Conservation (phyloP, 2,113 vertebrate species). For the Channa argus region DNA sequence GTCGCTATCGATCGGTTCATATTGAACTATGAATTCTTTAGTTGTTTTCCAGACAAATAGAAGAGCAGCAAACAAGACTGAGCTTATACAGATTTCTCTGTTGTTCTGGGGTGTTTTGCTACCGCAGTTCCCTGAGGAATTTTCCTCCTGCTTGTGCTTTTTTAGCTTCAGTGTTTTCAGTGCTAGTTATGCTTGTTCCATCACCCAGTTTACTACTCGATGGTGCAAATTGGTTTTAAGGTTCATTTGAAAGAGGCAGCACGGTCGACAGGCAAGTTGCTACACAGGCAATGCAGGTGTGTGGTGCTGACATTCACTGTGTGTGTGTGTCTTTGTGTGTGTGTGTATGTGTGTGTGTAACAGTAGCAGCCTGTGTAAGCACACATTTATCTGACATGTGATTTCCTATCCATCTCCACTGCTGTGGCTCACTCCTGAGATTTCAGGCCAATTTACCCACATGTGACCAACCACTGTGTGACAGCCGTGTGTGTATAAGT, state of each 20-base stretch:
- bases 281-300: constrained; percentile 7
- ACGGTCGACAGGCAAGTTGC: constrained; percentile 21
- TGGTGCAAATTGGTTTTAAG: constrained; percentile 37
- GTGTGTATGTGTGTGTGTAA: constrained; percentile 15
- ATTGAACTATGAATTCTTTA: background rate
- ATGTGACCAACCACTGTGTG: constrained; percentile 70
- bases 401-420: constrained; percentile 48
- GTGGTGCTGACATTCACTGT: constrained; percentile 8
- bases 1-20: too few species aligned
- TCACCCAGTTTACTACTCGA: constrained; percentile 10
- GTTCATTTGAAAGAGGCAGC: constrained; percentile 35
- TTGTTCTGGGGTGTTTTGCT: constrained; percentile 1
- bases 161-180: background rate
- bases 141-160: background rate
- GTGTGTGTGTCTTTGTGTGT: constrained; percentile 13
- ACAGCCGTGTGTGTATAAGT: constrained; percentile 46
- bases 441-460: constrained; percentile 65
- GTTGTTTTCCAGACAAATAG: background rate
- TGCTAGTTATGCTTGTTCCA: background rate
- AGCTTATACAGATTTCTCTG: background rate
- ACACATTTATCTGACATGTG: constrained; percentile 58
- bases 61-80: background rate
- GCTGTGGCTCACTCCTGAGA: constrained; percentile 49
- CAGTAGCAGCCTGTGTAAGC: constrained; percentile 38
- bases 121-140: background rate